Evolutionary conservation across 1,140 invertebrate genomes (phyloP).

Genomic region (Muscidifurax raptorellus): DNA sequence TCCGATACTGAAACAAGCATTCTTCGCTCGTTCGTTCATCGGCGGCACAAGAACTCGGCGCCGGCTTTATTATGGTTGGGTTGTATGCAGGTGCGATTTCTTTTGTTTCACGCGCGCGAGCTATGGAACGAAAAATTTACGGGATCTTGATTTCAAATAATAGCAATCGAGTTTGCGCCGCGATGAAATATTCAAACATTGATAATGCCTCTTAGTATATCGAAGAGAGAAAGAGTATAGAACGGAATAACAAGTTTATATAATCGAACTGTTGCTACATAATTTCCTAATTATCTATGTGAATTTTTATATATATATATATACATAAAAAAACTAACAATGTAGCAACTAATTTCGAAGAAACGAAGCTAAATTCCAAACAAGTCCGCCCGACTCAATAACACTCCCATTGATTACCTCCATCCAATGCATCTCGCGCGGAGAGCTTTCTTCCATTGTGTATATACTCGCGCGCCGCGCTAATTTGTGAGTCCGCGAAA

Average conservation of each 20-base stretch:
- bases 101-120: slow-evolving; percentile 4
- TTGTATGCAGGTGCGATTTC: slow-evolving; percentile 22
- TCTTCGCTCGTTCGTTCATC: slow-evolving; percentile 2
- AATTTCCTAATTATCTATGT: no score
- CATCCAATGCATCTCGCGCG: not conserved
- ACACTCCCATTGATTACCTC: not conserved
- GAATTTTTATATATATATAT: no score
- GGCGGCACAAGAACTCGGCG: not conserved
- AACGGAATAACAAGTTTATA: no score
- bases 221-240: no score
- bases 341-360: no score
- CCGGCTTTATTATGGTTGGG: not conserved
- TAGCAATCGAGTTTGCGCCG: not conserved
- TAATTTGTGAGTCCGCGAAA: slow-evolving; percentile 37
- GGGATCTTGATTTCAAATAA: slow-evolving; percentile 33
- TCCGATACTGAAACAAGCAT: slow-evolving; percentile 40
- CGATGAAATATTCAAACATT: not conserved
- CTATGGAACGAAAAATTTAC: slow-evolving; percentile 23
- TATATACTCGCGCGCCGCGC: not conserved
- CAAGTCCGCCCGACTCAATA: not conserved
- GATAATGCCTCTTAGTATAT: not conserved
- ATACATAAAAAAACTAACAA: no score
- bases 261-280: no score
- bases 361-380: no score
- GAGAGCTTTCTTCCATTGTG: slow-evolving; percentile 35